phyloP scores from a whole-genome alignment of 2,113 vertebrate genomes.

The Acanthisitta chloris region DNA sequence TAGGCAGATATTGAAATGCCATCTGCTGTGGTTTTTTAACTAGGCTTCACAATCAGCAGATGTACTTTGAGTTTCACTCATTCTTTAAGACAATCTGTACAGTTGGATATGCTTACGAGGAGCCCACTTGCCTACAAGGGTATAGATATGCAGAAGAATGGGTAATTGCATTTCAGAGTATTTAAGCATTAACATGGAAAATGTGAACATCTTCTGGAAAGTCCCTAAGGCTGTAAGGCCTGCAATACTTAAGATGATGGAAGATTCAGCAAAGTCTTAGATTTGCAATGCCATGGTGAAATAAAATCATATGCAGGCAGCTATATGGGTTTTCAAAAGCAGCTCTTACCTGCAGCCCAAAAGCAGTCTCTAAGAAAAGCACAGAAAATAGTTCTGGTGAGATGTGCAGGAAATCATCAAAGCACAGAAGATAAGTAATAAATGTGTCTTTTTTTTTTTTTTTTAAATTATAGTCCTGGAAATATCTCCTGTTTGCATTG shows the following conservation, averaged over 20 bases:
- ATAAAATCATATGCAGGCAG: background rate
- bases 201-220: background rate
- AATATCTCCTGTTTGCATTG: background rate
- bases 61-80: background rate
- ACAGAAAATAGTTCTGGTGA: background rate
- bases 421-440: background rate
- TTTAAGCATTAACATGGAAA: background rate
- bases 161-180: background rate
- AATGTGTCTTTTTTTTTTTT: background rate
- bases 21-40: background rate
- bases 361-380: background rate
- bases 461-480: background rate
- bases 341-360: background rate
- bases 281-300: background rate
- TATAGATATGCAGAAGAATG: background rate
- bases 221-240: background rate
- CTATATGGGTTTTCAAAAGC: background rate
- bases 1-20: background rate
- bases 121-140: background rate
- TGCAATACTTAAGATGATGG: background rate
- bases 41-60: background rate
- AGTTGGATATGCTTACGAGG: background rate
- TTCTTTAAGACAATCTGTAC: background rate
- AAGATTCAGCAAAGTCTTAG: background rate
- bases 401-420: background rate